Base-by-base conservation (phyloP, 2,113 vertebrate species). In the Anseranas semipalmata region DNA sequence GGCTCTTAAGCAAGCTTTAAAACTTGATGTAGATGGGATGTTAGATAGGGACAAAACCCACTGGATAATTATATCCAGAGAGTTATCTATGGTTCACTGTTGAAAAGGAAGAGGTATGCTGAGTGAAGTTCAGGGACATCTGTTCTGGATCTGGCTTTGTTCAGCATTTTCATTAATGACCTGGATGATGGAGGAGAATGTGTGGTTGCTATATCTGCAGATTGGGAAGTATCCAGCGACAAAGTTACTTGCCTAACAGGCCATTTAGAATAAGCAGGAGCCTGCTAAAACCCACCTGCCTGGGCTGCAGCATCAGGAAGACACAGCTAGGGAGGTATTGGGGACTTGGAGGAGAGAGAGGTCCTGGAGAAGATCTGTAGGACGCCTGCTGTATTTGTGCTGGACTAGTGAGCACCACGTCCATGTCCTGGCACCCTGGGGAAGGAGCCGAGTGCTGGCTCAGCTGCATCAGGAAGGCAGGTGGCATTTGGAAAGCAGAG, bases 121-220 rank as follows among this genome's bases (percentile, higher is more conserved):
- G 68, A 81, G n/a, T 91, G 77, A 95, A 81, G n/a, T 58, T 93
- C 45, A 71, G 70, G 12, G 60, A 71, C 60, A 78, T 84, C 45
- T 93, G 55, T 74, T 56, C 37, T 0, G 1, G 7, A 7, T 41
- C 52, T 75, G 62, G 3, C 62, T 84, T 81, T 94, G 32, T 67
- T 89, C 85, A 63, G 52, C 52, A n/a, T 63, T 89, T 84, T 52
- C 65, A 59, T 70, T 93, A 93, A 94, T 62, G n/a, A 71, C 32
- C 60, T 81, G 46, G 60, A 46, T 88, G 84, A 89, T 68, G 77
- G 73, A 91, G 68, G 30, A 89, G 74, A 89, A 91, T 22, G 52
- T 32, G 21, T 43, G 13, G n/a, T 85, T 91, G 65, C 25, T 89
- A 59, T 59, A 77, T 71, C 28, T 93, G 50, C 52, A 86, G 59